A percentile compares a stretch with the other conserved stretches of the same genome.
Conservation (phyloP, 2,113 vertebrate species). For the Amphiprion ocellaris region DNA sequence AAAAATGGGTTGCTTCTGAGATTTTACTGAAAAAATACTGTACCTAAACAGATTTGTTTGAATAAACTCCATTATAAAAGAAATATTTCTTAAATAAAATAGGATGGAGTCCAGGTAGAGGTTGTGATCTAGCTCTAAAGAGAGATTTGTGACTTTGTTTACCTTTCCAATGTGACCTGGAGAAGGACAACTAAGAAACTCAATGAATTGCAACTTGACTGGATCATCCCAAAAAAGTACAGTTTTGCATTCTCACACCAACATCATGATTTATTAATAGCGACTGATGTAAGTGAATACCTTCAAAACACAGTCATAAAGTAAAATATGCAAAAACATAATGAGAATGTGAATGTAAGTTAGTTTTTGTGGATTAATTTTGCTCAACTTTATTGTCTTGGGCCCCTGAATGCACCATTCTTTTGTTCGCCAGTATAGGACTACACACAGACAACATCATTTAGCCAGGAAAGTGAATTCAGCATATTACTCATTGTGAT, state of each 20-base stretch:
- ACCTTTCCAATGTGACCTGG: neutral
- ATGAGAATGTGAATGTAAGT: neutral
- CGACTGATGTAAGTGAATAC: no score
- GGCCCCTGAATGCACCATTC: conserved; percentile 5
- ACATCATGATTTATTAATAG: neutral
- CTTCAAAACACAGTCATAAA: neutral
- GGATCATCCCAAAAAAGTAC: no score
- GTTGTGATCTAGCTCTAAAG: neutral
- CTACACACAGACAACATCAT: neutral
- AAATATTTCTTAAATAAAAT: neutral
- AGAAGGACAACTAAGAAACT: neutral
- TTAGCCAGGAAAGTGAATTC: conserved; percentile 28
- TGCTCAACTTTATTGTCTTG: neutral
- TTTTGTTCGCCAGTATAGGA: neutral
- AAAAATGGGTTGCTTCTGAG: neutral
- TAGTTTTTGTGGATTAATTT: neutral
- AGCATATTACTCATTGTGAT: conserved; percentile 54
- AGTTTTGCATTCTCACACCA: neutral
- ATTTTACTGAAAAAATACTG: neutral
- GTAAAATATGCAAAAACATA: neutral
- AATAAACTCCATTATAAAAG: conserved; percentile 6
- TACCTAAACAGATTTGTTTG: neutral
- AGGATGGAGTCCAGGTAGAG: neutral
- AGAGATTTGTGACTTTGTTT: neutral
- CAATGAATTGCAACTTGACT: neutral